These are phyloP conservation scores for Motacilla alba DNA, from an alignment of 2,113 vertebrate species.

Conservation along the genomic window DNA sequence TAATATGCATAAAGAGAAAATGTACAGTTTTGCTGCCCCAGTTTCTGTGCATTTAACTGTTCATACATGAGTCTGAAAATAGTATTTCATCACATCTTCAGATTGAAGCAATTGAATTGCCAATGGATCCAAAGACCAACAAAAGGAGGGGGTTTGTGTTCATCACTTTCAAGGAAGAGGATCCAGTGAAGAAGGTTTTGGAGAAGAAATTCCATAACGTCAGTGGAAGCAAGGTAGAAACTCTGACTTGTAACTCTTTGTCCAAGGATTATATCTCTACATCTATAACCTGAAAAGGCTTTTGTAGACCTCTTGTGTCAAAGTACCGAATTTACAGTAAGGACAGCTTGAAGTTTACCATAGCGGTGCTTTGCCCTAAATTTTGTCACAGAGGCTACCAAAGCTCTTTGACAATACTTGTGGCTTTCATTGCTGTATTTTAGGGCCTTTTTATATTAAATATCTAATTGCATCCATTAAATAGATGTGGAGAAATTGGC, in stretches of 20 bases:
- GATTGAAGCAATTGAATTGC: slow-evolving; percentile 97
- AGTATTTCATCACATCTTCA: slow-evolving; percentile 39
- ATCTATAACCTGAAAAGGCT: not conserved
- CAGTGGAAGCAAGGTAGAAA: slow-evolving; percentile 92
- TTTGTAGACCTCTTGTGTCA: not conserved
- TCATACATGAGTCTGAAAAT: not conserved
- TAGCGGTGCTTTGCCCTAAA: fast-evolving
- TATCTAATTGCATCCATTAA: not conserved
- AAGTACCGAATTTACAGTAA: not conserved
- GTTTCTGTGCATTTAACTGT: not conserved
- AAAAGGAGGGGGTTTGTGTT: slow-evolving; percentile 98
- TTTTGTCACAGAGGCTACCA: not conserved
- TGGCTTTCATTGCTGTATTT: not conserved
- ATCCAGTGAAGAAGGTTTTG: slow-evolving; percentile 90
- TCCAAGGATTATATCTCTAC: not conserved
- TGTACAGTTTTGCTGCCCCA: not conserved
- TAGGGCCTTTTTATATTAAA: not conserved
- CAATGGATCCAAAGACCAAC: slow-evolving; percentile 97
- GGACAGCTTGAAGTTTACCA: not conserved
- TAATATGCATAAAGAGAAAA: not conserved
- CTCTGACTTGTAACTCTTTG: not conserved
- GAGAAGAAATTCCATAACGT: slow-evolving; percentile 98
- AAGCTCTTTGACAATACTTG: not conserved
- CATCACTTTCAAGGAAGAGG: slow-evolving; percentile 96
- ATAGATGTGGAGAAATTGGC: not conserved